Percentiles rank a stretch among this genome's conserved stretches.
phyloP scores from a whole-genome alignment of 1,140 invertebrate genomes.

The Phymastichus coffea region DNA sequence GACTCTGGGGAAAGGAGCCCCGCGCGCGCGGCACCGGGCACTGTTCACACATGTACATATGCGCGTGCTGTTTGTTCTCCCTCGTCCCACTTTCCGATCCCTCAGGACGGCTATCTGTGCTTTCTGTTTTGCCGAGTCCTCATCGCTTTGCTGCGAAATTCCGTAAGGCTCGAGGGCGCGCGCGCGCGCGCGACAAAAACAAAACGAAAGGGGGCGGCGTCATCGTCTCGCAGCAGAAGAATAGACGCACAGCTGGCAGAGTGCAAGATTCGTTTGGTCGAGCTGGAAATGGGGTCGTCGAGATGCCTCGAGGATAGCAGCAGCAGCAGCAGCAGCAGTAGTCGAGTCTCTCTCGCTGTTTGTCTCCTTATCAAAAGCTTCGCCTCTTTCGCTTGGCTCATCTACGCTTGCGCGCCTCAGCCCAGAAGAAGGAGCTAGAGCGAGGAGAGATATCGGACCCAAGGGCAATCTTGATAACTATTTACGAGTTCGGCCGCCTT shows the following conservation, averaged over 20 bases:
- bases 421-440: not conserved
- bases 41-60: too few relatives aligned
- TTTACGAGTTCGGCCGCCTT: conserved; percentile 37
- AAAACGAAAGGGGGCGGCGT: too few relatives aligned
- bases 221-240: too few relatives aligned
- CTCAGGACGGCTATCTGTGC: too few relatives aligned
- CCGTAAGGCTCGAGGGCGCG: too few relatives aligned
- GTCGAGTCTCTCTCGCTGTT: not conserved
- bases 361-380: conserved; percentile 8
- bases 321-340: not conserved
- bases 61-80: too few relatives aligned
- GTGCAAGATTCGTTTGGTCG: conserved; percentile 6
- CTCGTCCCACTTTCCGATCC: too few relatives aligned
- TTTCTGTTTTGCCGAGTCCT: too few relatives aligned
- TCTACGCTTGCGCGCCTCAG: not conserved
- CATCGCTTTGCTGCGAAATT: too few relatives aligned
- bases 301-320: not conserved
- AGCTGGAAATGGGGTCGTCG: too few relatives aligned
- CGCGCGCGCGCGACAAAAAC: too few relatives aligned
- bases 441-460: conserved; percentile 5
- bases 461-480: conserved; percentile 48
- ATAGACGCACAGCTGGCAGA: not conserved
- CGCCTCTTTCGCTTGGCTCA: not conserved
- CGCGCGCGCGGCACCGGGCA: not conserved
- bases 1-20: not conserved